Percentiles rank a stretch among this genome's conserved stretches.
Evolutionary conservation across 2,888 invertebrate genomes (phyloP).

Genomic region (Ceramica pisi): DNA sequence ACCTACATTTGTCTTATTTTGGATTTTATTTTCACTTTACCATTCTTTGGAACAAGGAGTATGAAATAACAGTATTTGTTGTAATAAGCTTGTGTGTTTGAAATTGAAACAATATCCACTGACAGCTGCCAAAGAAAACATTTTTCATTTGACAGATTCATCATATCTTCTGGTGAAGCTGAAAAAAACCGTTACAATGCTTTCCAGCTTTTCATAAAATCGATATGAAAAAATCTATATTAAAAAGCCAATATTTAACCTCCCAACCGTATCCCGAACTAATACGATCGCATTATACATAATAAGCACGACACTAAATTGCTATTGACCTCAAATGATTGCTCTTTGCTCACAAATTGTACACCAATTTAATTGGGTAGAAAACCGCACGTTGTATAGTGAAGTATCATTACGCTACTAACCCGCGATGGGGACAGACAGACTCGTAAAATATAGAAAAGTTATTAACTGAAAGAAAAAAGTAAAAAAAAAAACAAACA

Average conservation of each 20-base stretch:
- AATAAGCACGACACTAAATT: slow-evolving; percentile 65
- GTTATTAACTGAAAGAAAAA: slow-evolving; percentile 21
- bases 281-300: slow-evolving; percentile 62
- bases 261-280: slow-evolving; percentile 52
- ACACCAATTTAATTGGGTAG: slow-evolving; percentile 74
- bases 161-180: not conserved
- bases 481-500: slow-evolving; percentile 16
- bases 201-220: not conserved
- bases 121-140: not conserved
- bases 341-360: slow-evolving; percentile 77
- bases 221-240: slow-evolving; percentile 40
- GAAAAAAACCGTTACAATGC: not conserved
- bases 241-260: slow-evolving; percentile 37
- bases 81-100: no score
- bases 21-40: no score
- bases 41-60: no score
- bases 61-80: no score
- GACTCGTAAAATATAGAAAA: slow-evolving; percentile 48
- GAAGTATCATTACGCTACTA: slow-evolving; percentile 74
- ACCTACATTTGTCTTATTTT: no score
- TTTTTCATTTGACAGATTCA: no score
- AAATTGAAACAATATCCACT: no score
- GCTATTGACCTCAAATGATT: slow-evolving; percentile 69
- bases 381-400: slow-evolving; percentile 72
- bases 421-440: slow-evolving; percentile 69